These are phyloP conservation scores for Fragum sueziense DNA, from an alignment of 2,888 invertebrate genomes.

Conservation along the genomic window DNA sequence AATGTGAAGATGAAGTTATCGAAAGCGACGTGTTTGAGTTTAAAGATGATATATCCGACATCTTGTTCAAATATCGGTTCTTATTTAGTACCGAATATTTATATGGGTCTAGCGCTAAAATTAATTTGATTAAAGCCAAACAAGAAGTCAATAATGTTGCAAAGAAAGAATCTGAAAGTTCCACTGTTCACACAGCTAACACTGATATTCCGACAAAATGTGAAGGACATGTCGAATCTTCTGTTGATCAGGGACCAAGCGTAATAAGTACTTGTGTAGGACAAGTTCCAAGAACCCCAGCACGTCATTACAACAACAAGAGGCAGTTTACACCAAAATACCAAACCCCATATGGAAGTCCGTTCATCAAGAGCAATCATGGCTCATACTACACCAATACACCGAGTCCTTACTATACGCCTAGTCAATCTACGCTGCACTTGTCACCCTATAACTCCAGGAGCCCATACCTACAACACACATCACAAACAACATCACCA, in stretches of 20 bases:
- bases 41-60: conserved; percentile 3
- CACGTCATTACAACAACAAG: background rate
- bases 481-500: background rate
- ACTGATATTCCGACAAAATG: background rate
- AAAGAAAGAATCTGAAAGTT: too few species aligned
- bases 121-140: too few species aligned
- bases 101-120: too few species aligned
- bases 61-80: background rate
- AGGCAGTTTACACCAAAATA: background rate
- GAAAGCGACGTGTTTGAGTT: background rate
- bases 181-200: background rate
- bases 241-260: too few species aligned
- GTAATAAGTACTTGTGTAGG: background rate
- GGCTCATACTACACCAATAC: background rate
- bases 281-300: background rate
- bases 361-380: background rate
- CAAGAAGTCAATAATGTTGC: background rate
- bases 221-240: background rate
- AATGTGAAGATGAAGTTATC: background rate
- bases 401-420: background rate
- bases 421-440: background rate
- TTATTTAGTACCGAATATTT: background rate
- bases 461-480: background rate
- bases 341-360: background rate
- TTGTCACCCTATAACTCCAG: background rate